Evolutionary conservation across 1,140 invertebrate genomes (phyloP).

Genomic region (Orchesella cincta): DNA sequence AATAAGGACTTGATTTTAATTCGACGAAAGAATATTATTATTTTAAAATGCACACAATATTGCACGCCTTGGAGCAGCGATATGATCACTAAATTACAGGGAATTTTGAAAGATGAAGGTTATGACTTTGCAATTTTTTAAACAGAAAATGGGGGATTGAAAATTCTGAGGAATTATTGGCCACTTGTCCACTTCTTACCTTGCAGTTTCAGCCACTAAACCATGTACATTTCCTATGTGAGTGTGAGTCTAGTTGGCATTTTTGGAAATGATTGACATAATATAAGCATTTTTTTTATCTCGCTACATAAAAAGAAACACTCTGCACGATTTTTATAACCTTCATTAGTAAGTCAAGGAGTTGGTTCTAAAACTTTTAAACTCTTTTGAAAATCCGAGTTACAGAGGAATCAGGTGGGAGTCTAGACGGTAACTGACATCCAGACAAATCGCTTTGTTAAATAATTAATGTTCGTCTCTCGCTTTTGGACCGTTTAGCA

Average conservation of each 20-base stretch:
- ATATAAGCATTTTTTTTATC: background rate
- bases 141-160: too few species aligned
- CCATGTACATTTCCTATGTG: too few species aligned
- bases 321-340: background rate
- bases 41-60: too few species aligned
- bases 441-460: background rate
- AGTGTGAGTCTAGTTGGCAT: too few species aligned
- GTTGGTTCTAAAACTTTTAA: background rate
- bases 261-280: too few species aligned
- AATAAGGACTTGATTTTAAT: too few species aligned
- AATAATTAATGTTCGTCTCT: background rate
- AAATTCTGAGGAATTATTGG: too few species aligned
- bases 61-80: background rate
- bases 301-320: background rate
- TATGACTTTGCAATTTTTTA: background rate
- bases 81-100: background rate
- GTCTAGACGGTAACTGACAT: conserved; percentile 1
- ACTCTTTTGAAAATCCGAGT: background rate
- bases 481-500: background rate
- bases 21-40: too few species aligned
- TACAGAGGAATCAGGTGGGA: background rate
- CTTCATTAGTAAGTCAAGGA: background rate
- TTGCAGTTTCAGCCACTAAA: too few species aligned
- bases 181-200: too few species aligned
- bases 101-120: background rate